Base-by-base conservation (phyloP, 2,888 invertebrate species). In the Aplocera efformata region DNA sequence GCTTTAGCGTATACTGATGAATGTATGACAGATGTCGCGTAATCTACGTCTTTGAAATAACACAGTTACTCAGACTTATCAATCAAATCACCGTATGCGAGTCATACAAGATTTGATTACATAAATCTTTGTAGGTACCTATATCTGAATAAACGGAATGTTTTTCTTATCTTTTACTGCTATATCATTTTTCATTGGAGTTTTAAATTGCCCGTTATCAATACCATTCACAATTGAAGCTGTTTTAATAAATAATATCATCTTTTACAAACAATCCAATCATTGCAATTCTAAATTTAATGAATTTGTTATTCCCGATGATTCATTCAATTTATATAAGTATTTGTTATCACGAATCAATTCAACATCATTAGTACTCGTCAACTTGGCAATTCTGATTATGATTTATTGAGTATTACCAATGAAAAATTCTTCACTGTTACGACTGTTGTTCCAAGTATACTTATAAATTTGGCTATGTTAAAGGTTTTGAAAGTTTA, bases 111-210 rank as follows among this genome's bases (percentile, higher is more conserved):
- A 50, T 63, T 67, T 71, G 73, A 70, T 49, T 50, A 38, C 32
- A 26, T 22, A 37, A 41, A 39, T 41, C 41, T 34, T 35, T 48
- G 35, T 35, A n/a, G n/a, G n/a, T n/a, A n/a, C n/a, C n/a, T n/a
- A n/a, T n/a, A n/a, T n/a, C n/a, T n/a, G n/a, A 48, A 50, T 42
- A 45, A 48, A 54, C 32, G 40, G 57, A 53, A 50, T 50, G 53
- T 45, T 56, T 49, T 52, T 53, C 58, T 60, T 56, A 37, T 52
- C 33, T 38, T 36, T 38, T 35, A 42, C 22, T 37, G 23, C 7
- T 24, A 11, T 10, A 21, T 37, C 5, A 42, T 70, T 82, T 82
- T 83, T 82, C 80, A 81, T 83, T 82, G 82, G 81, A 67, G 69
- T 70, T 72, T 61, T 55, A 59, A 66, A 47, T 35, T 40, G 39